Base-by-base conservation (phyloP, 2,888 invertebrate genomes). In the Eustalomyia histrio region DNA sequence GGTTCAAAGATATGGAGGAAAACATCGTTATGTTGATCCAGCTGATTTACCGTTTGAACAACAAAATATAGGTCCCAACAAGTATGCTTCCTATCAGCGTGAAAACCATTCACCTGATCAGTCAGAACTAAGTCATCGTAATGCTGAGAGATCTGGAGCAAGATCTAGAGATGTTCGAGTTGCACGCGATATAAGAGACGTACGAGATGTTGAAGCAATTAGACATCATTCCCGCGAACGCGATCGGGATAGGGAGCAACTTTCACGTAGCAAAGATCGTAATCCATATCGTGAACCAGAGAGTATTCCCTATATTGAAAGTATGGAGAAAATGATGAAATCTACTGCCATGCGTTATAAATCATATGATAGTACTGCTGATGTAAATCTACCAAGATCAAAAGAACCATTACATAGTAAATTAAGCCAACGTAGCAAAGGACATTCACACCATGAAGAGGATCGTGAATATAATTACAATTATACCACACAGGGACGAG, bases 241-340 rank as follows among this genome's bases (percentile, higher is more conserved):
- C 0, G 86, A 85, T 2, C 74, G 84, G 17, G 83, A 84, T 35
- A 85, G 86, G 0, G 87, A 88, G 4, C 85, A 86, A 16, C 84
- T 80, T 60, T 87, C 89, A 0, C 85, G 87, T 21, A 86, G 86
- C 79, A 85, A 86, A 57, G 89, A 90, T 60, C 88, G 90, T 9
- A 91, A 91, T 86, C 91, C 91, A 2, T 91, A 91, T 71, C 87
- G 89, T 17, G 90, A 91, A 81, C 89, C 90, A 0, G 89, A 90
- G 83, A 91, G 89, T 80, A 86, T 90, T 78, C 91, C 91, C 18
- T 91, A 91, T 74, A 89, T 90, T 24, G 89, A 91, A 76, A 90
- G 90, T 84, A 90, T 90, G 86, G 91, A 91, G 80, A 90, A 89
- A 76, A 90, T 91, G 90, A 89, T 91, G 87, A 91, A 90, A 78